A percentile compares a stretch with the other conserved stretches of the same genome.
Conservation (phyloP, 1,140 invertebrate genomes). For the Megathymus violae region DNA sequence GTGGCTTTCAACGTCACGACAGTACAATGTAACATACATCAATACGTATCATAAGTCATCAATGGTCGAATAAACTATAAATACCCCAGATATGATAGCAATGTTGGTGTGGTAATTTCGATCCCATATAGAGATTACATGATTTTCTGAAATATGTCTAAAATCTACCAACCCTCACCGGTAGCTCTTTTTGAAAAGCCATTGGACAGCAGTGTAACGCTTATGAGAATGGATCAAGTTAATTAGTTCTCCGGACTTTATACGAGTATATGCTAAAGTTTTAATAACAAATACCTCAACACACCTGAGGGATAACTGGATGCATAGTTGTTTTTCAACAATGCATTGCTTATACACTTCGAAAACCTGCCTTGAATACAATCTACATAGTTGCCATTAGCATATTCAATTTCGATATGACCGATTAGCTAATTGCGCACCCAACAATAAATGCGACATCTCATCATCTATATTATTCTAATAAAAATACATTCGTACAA, state of each 20-base stretch:
- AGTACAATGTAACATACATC: background rate
- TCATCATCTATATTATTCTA: constrained; percentile 64
- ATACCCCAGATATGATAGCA: too few species aligned
- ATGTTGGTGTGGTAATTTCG: too few species aligned
- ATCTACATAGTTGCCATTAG: constrained; percentile 4
- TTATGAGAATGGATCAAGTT: too few species aligned
- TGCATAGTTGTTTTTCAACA: background rate
- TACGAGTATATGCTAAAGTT: too few species aligned
- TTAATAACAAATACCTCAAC: background rate
- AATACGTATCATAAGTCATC: background rate
- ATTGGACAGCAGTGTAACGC: too few species aligned
- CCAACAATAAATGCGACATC: constrained; percentile 60
- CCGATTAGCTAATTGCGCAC: constrained; percentile 70
- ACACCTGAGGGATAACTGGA: background rate
- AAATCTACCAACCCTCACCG: too few species aligned
- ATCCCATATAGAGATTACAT: too few species aligned
- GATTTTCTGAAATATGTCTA: too few species aligned
- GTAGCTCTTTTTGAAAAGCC: too few species aligned
- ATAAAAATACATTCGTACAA: constrained; percentile 67
- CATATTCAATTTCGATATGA: constrained; percentile 41
- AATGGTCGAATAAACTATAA: too few species aligned
- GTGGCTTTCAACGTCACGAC: constrained; percentile 8
- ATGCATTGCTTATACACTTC: background rate
- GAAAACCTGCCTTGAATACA: background rate
- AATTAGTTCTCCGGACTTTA: background rate